These are phyloP conservation scores for Drosophila meridionalis DNA, from an alignment of 2,888 invertebrate genomes.

Conservation along the genomic window DNA sequence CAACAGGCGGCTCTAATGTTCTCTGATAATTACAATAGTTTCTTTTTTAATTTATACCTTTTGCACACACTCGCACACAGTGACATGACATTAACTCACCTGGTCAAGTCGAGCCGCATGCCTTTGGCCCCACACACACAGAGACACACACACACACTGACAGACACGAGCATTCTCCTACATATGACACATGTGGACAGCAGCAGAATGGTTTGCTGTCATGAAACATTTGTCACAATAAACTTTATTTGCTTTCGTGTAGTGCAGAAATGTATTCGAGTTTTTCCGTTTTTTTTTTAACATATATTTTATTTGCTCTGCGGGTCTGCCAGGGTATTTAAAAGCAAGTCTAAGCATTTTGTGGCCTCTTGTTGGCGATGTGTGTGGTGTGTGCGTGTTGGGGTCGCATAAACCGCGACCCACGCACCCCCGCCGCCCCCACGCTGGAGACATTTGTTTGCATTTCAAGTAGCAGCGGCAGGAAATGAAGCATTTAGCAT, in stretches of 20 bases:
- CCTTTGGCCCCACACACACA: conserved; percentile 6
- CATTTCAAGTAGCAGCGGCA: conserved; percentile 48
- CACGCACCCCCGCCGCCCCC: conserved; percentile 5
- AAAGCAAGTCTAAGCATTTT: conserved; percentile 65
- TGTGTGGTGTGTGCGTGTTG: conserved; percentile 62
- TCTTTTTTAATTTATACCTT: conserved; percentile 54
- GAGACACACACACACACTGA: conserved; percentile 6
- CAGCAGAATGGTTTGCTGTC: conserved; percentile 70
- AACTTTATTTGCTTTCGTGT: conserved; percentile 77
- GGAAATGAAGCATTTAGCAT: conserved; percentile 72
- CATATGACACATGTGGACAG: conserved; percentile 37
- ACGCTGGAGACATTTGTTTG: conserved; percentile 64
- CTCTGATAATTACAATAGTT: conserved; percentile 73
- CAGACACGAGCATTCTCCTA: background rate
- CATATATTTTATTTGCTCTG: conserved; percentile 48
- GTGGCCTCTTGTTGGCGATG: conserved; percentile 35
- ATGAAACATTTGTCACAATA: conserved; percentile 81
- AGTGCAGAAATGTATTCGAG: conserved; percentile 43
- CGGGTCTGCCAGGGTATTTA: conserved; percentile 54
- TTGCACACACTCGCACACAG: conserved; percentile 19
- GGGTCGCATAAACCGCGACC: conserved; percentile 58
- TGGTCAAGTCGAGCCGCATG: conserved; percentile 36
- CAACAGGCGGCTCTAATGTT: conserved; percentile 62
- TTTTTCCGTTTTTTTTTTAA: background rate
- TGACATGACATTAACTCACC: conserved; percentile 28